Base-by-base conservation (phyloP, 1,140 invertebrate species). In the Drosophila rhopaloa region DNA sequence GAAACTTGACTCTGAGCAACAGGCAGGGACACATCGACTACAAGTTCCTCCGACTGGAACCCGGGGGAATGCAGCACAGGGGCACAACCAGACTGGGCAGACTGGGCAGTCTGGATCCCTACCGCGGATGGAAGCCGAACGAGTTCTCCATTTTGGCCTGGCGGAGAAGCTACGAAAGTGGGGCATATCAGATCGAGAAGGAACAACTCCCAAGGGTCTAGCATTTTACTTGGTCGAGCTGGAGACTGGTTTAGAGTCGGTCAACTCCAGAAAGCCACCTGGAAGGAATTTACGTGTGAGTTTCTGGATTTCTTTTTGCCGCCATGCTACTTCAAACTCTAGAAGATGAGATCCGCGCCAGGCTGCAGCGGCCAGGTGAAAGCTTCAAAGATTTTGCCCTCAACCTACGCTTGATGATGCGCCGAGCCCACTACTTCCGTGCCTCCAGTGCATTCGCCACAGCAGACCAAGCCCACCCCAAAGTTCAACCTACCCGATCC, bases 191-290 rank as follows among this genome's bases (percentile, higher is more conserved):
- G 38, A 56, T 56, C 14, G 54, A 56, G 8, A 29, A 16, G 5
- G 8, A 40, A 0, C 37, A 41, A 13, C 8, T 56, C 13, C 54
- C 54, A 11, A 35, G 37, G 16, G 38, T 27, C 8, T 2, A 43
- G 37, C 38, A 14, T 40, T 9, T 56, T 24, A 19, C 38, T 47
- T n/a, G 54, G 54, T 7, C 37, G 37, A 16, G 56, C 43, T 8
- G 56, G 56, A 41, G 55, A 58, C 37, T 58, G 55, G 56, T 59
- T 59, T 14, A 5, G 56, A 13, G 32, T 29, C 10, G 44, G 32
- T 11, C 16, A 27, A n/a, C 53, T 41, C 8, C 35, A 54, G 14
- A 35, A 11, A 38, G 35, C 14, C 14, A 6, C 2, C 9, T 54
- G 35, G 35, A 9, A 38, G 11, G 32, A 10, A 14, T 24, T 54